Evolutionary conservation across 1,140 invertebrate genomes (phyloP), one percentile per base, ranked within the genome.

Genomic region (Cyrtorhinus lividipennis): DNA sequence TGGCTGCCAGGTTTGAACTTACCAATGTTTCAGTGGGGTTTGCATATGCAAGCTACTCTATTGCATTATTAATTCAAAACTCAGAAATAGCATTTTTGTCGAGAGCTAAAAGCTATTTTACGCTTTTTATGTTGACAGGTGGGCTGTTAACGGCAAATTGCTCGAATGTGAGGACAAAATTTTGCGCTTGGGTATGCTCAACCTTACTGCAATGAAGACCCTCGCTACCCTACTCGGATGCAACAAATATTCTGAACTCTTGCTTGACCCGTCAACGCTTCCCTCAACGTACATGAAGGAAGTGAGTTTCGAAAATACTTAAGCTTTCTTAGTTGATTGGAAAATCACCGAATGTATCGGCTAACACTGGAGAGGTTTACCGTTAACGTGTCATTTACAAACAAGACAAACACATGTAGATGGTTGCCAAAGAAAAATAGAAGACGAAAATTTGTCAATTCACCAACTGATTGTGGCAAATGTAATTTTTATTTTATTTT

Each of bases 161-260:
- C 65, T 76, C 2, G 67, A 71, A 24, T 68, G 72, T 59, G 78
- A 80, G 69, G 68, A 68, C n/a, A 67, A 71, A 26, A 71, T 68
- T 63, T 63, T 81, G 12, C 73, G 75, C 66, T 67, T 80, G 27
- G 72, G 75, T 0, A 76, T 75, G 65, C 67, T 84, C 30, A 80
- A 83, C 66, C 75, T 81, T 63, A 74, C 78, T 25, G 78, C 81
- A 24, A 69, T 85, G 62, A 83, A 83, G 70, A 71, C 77, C 3
- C 67, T 84, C 15, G 70, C 73, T 59, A 70, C 72, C 20, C 71
- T 82, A 1, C 66, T 82, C 13, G 74, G 74, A 62, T 78, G 76
- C 60, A 75, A 73, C 59, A 73, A 74, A 59, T 81, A 76, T 72
- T 74, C 73, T 1, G 81, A 83, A 68, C 70, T 81, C 66, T 70